phyloP scores from a whole-genome alignment of 2,113 vertebrate species.

The Saimiri boliviensis region DNA sequence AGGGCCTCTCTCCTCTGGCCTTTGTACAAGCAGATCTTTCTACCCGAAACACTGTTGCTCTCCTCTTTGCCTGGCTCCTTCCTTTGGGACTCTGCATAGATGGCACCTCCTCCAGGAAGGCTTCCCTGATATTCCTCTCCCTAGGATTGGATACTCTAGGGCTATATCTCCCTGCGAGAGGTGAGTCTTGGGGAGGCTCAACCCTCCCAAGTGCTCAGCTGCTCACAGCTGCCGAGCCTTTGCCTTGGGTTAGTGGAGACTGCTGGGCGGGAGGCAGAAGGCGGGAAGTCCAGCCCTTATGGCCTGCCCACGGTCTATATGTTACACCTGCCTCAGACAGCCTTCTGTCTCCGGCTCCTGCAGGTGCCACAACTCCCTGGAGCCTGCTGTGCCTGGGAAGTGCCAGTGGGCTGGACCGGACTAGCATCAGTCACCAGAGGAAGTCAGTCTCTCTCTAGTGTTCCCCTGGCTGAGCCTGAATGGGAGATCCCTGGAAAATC shows the following conservation, averaged over 20 bases:
- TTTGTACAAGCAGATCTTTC: neutral
- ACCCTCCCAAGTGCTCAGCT: neutral
- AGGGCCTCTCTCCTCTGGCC: neutral
- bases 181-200: neutral
- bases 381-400: neutral
- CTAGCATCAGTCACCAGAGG: neutral
- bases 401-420: neutral
- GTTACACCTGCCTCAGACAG: neutral
- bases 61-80: neutral
- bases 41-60: too few relatives aligned
- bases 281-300: neutral
- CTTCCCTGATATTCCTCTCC: neutral
- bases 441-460: neutral
- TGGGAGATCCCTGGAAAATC: conserved; percentile 11
- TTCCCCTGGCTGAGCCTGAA: neutral
- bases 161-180: neutral
- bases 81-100: neutral
- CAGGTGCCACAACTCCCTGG: neutral
- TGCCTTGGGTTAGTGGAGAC: neutral
- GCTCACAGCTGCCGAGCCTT: neutral
- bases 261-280: neutral
- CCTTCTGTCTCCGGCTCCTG: neutral
- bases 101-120: neutral
- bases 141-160: neutral
- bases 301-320: neutral